phyloP scores from a whole-genome alignment of 2,888 invertebrate species.

The Psylliodes chrysocephalus region DNA sequence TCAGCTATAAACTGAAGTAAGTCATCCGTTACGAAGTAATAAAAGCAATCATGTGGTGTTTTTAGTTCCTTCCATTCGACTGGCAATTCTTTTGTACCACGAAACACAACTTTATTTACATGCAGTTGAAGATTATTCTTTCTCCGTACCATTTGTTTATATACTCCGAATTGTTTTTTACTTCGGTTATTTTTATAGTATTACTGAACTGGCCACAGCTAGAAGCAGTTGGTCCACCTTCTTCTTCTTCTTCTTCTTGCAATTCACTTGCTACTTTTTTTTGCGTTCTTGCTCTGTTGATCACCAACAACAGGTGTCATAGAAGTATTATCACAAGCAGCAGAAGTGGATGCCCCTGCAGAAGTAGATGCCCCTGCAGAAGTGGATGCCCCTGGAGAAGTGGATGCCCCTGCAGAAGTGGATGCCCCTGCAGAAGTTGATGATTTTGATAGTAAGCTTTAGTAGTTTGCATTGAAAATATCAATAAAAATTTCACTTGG shows the following conservation, averaged over 20 bases:
- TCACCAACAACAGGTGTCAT: neutral
- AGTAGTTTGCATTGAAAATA: neutral
- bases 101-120: slow-evolving; percentile 20
- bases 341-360: neutral
- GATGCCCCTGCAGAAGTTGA: neutral
- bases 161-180: slow-evolving; percentile 2
- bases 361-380: no score
- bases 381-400: no score
- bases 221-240: slow-evolving; percentile 2
- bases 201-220: slow-evolving; percentile 4
- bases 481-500: neutral
- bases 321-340: slow-evolving; percentile 1
- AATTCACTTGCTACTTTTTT: neutral
- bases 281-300: slow-evolving; percentile 5
- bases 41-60: slow-evolving; percentile 7
- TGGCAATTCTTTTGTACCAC: slow-evolving; percentile 11
- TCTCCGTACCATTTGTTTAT: slow-evolving; percentile 46
- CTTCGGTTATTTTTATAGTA: neutral
- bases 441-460: neutral
- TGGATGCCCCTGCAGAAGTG: neutral
- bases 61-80: slow-evolving; percentile 8
- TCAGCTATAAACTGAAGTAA: slow-evolving; percentile 5
- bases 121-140: slow-evolving; percentile 17
- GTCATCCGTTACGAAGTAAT: slow-evolving; percentile 13
- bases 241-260: no score